Base-by-base conservation (phyloP, 2,888 invertebrate genomes). In the Odontomyia ornata region DNA sequence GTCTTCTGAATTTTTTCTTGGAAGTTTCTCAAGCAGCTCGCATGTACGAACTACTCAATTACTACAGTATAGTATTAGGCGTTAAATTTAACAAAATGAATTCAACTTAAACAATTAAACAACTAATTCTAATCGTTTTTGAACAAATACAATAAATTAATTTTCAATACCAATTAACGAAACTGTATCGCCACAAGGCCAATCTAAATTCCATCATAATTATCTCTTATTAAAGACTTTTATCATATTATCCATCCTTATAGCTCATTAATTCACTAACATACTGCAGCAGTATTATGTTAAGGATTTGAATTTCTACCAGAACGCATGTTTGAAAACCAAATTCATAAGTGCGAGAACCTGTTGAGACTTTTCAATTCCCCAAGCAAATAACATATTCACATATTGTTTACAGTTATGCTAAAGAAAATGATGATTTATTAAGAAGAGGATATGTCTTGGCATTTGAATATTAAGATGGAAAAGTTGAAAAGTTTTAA, bases 341-440 rank as follows among this genome's bases (percentile, higher is more conserved):
- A 77, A 77, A 77, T 30, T 73, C 65, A 64, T 79, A 78, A 79
- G 79, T 79, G 77, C 79, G 77, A 71, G 77, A 79, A 78, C 79
- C 79, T 79, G 79, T 79, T 79, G 79, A 79, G 79, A 79, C 71
- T 78, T 36, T 77, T 72, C 72, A 78, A 79, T 78, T 79, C 79
- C 79, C 79, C 60, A 62, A 79, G 69, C 79, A 77, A 76, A 79
- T 77, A 77, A 79, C 76, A 77, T 79, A 79, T 79, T 79, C 77
- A 79, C 75, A 77, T 79, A 76, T 75, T 79, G 79, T 79, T 77
- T 79, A 76, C 79, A 79, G 79, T 62, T 76, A 28, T 46, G 60
- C 43, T 76, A 62, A 69, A 57, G 60, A 60, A 76, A 76, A 76
- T 67, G 76, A 76, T 76, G 76, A 76, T 76, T 76, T 76, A 76